These are phyloP conservation scores for Delichon dasypus DNA, from an alignment of 2,797 vertebrate species.

Conservation along the genomic window DNA sequence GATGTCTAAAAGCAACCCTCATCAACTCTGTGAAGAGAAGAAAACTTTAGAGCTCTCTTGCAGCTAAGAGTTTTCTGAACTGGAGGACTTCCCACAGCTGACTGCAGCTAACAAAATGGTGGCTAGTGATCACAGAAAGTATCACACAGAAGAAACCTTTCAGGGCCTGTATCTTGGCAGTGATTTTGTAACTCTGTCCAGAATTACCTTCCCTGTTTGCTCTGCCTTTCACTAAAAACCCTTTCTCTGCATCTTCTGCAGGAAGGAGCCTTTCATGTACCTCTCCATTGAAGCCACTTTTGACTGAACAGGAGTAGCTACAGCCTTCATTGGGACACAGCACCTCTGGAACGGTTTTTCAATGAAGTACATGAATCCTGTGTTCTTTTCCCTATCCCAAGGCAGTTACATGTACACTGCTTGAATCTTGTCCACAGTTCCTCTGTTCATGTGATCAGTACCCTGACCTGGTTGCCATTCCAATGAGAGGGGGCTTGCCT, in stretches of 20 bases:
- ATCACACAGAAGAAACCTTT: not conserved
- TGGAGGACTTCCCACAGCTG: not conserved
- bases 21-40: not conserved
- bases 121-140: not conserved
- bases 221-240: not conserved
- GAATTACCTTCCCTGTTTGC: not conserved
- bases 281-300: not conserved
- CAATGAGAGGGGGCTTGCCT: not conserved
- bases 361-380: not conserved
- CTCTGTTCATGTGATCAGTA: not conserved
- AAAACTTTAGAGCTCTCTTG: not conserved
- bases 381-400: not conserved
- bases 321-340: not conserved
- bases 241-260: not conserved
- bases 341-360: not conserved
- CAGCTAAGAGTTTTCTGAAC: not conserved
- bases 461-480: not conserved
- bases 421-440: not conserved
- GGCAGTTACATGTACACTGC: not conserved
- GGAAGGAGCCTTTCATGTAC: not conserved
- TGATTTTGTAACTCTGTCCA: not conserved
- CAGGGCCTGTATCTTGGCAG: not conserved
- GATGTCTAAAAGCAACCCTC: not conserved
- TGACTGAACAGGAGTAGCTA: fast-evolving
- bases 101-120: not conserved